A percentile compares a stretch with the other conserved stretches of the same genome.
phyloP scores from a whole-genome alignment of 2,888 invertebrate genomes.

The Drosophila antonietae region DNA sequence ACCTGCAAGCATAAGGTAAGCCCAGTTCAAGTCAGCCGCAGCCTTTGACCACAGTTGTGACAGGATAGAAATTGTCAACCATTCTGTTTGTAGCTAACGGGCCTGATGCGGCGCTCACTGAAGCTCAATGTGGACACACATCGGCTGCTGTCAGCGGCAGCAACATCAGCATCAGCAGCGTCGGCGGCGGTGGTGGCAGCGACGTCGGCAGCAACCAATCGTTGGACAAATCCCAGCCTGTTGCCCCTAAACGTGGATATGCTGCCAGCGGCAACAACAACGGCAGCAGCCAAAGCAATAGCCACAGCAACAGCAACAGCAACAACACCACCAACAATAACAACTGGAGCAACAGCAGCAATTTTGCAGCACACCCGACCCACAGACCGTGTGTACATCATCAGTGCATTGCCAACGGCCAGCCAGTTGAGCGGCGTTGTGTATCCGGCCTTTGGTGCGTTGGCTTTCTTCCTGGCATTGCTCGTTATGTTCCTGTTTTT shows the following conservation, averaged over 20 bases:
- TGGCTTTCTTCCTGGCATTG: conserved; percentile 69
- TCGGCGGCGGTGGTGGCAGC: neutral
- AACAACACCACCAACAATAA: neutral
- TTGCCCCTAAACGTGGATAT: conserved; percentile 18
- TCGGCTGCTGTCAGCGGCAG: conserved; percentile 55
- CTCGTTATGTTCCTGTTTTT: conserved; percentile 72
- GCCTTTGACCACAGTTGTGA: conserved; percentile 12
- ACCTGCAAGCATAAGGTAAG: conserved; percentile 85
- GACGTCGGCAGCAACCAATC: conserved; percentile 18
- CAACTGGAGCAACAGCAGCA: conserved; percentile 3
- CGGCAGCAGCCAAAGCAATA: conserved; percentile 18
- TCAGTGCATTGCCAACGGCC: conserved; percentile 68
- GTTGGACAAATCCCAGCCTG: conserved; percentile 21
- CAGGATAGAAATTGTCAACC: conserved; percentile 13
- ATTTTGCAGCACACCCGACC: conserved; percentile 24
- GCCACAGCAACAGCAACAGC: conserved; percentile 1
- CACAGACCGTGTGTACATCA: conserved; percentile 70
- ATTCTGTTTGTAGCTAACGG: conserved; percentile 74
- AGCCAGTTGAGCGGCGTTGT: conserved; percentile 69
- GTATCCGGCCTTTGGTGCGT: conserved; percentile 70
- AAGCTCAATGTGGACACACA: conserved; percentile 83
- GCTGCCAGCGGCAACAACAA: conserved; percentile 15
- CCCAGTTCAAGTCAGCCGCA: conserved; percentile 5
- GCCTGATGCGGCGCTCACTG: conserved; percentile 82
- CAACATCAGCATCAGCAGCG: conserved; percentile 47